A percentile compares a stretch with the other conserved stretches of the same genome.
These are phyloP conservation scores for Ctenicera cuprea DNA, from an alignment of 2,888 invertebrate species.

Conservation along the genomic window DNA sequence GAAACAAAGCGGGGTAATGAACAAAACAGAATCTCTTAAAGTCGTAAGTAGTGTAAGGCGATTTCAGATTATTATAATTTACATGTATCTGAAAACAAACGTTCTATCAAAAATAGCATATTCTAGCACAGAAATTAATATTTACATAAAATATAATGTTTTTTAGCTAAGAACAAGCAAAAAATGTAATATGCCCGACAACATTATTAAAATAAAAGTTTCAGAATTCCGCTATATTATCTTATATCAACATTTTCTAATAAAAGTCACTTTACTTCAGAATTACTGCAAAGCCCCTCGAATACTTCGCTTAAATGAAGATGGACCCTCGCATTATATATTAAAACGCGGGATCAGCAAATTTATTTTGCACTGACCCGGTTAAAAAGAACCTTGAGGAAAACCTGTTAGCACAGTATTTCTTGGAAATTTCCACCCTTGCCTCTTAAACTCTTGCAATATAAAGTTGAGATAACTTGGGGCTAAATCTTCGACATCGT, in stretches of 20 bases:
- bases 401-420: constrained; percentile 21
- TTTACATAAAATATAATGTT: too few species aligned
- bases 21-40: too few species aligned
- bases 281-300: constrained; percentile 24
- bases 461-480: constrained; percentile 25
- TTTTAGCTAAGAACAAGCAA: neutral
- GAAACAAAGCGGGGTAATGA: too few species aligned
- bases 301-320: constrained; percentile 22
- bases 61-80: too few species aligned
- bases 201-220: neutral
- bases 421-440: constrained; percentile 16
- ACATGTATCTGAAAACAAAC: too few species aligned
- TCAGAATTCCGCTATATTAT: neutral
- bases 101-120: too few species aligned
- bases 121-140: too few species aligned
- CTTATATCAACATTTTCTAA: constrained; percentile 23
- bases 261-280: constrained; percentile 28
- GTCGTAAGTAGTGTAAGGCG: too few species aligned
- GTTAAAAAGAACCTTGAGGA: constrained; percentile 30
- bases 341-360: constrained; percentile 25
- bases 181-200: neutral
- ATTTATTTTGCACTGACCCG: constrained; percentile 28
- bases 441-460: constrained; percentile 23
- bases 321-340: constrained; percentile 26
- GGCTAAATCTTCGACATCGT: constrained; percentile 5